phyloP scores from a whole-genome alignment of 2,797 vertebrate species.

The Melanotaenia pygmaea region DNA sequence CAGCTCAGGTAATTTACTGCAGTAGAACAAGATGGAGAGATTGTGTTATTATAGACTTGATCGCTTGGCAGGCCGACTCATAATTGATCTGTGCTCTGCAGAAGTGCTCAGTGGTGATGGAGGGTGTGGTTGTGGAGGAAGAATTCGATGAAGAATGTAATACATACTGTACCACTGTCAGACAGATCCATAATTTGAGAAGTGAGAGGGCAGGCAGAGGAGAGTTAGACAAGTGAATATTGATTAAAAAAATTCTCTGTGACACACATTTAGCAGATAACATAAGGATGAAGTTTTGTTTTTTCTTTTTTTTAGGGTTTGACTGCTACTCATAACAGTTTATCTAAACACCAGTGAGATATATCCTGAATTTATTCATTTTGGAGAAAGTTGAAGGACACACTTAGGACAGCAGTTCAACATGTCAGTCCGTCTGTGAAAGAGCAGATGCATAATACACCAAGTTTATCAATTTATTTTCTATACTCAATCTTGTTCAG shows the following conservation, averaged over 20 bases:
- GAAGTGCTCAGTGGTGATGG: constrained; percentile 62
- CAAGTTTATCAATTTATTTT: neutral
- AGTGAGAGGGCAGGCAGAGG: constrained; percentile 55
- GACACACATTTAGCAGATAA: constrained; percentile 54
- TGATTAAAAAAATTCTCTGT: constrained; percentile 52
- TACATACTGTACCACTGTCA: constrained; percentile 63
- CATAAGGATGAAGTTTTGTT: constrained; percentile 7
- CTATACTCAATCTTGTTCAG: neutral
- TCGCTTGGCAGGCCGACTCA: constrained; percentile 72
- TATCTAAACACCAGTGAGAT: constrained; percentile 21
- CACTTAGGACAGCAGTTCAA: neutral
- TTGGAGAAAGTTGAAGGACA: constrained; percentile 9
- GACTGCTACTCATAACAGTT: constrained; percentile 25
- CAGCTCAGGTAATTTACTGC: constrained; percentile 78
- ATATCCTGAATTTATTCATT: constrained; percentile 14
- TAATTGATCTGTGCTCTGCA: constrained; percentile 79
- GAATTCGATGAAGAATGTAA: constrained; percentile 73
- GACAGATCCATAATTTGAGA: constrained; percentile 70
- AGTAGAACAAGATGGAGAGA: constrained; percentile 75
- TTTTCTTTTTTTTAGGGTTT: constrained; percentile 19
- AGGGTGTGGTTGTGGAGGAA: constrained; percentile 69
- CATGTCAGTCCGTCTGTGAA: neutral
- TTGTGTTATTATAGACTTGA: constrained; percentile 81
- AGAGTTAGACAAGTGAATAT: constrained; percentile 62
- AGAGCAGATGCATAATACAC: neutral